Evolutionary conservation across 2,888 invertebrate species (phyloP).

Genomic region (Spicauda simplicius): DNA sequence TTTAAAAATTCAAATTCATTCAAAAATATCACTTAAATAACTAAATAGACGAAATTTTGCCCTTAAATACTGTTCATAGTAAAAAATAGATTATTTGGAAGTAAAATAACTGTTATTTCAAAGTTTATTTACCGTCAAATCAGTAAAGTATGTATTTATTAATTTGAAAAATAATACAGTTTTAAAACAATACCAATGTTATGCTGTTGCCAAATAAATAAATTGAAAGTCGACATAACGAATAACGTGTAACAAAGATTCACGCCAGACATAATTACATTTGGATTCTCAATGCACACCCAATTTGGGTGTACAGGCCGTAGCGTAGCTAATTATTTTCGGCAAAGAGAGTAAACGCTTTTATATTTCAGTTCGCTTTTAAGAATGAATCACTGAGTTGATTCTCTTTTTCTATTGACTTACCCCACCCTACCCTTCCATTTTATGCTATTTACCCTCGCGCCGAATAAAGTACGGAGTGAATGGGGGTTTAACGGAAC

Average conservation of each 20-base stretch:
- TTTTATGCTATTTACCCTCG: constrained; percentile 38
- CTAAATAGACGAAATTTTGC: no score
- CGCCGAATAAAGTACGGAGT: constrained; percentile 35
- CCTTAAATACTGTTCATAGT: no score
- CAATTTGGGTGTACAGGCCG: constrained; percentile 1
- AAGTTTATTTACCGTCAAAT: no score
- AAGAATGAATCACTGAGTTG: constrained; percentile 35
- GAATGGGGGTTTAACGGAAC: constrained; percentile 36
- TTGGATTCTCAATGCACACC: constrained; percentile 17
- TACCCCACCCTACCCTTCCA: constrained; percentile 35
- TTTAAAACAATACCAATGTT: no score
- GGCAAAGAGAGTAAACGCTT: constrained; percentile 28
- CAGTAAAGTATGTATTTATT: no score
- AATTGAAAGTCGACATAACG: not conserved
- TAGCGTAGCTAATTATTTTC: constrained; percentile 28
- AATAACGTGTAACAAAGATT: constrained; percentile 6
- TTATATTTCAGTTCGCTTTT: constrained; percentile 34
- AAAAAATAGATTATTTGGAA: no score
- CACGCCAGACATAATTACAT: constrained; percentile 28
- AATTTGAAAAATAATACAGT: no score
- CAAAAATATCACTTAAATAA: no score
- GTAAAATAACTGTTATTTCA: no score
- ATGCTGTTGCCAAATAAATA: not conserved
- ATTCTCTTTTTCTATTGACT: constrained; percentile 37
- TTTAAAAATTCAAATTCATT: no score